Base-by-base conservation (phyloP, 2,113 vertebrate species). In the Reinhardtius hippoglossoides region DNA sequence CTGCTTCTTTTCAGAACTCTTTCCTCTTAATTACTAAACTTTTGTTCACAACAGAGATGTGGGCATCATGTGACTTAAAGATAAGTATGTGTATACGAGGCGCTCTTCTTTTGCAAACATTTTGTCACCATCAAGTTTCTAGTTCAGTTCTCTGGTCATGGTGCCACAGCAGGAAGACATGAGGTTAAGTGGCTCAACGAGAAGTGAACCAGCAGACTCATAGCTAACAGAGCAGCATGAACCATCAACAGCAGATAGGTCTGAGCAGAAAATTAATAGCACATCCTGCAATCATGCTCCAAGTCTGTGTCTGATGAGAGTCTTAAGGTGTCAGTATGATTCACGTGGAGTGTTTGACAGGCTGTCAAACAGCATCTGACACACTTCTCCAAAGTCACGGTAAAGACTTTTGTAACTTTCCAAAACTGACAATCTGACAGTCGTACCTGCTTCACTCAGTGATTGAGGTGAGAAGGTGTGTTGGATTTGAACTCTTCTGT, bases 181-280 rank as follows among this genome's bases (percentile, higher is more conserved):
- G 59, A 78, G 64, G 57, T 58, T 78, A 56, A 59, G 61, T 68
- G 69, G 62, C 70, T 62, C 56, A 80, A 74, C 15, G 81, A 86
- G 82, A 76, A 84, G 84, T 80, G 76, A 68, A 56, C 44, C 78
- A 42, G 76, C 70, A 74, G 75, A 82, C 72, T 75, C 57, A 52
- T 64, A 67, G 73, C 82, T 71, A 81, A 64, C 84, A 24, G 80
- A 88, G 78, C 73, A 84, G 78, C 76, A 74, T 13, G 24, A 40
- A 60, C 72, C 58, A 46, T 58, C 5, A 54, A 21, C 37, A 64
- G 50, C 82, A 83, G 82, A 83, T 74, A 84, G 79, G 64, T 68
- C 66, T 76, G 61, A 59, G 44, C 64, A 57, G 64, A 24, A 79
- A 73, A 81, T 44, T 37, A 20, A 62, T 3, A 67, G 69, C n/a